Percentiles rank a stretch among this genome's conserved stretches.
phyloP scores from a whole-genome alignment of 2,888 invertebrate species.

The Caenorhabditis panamensis region DNA sequence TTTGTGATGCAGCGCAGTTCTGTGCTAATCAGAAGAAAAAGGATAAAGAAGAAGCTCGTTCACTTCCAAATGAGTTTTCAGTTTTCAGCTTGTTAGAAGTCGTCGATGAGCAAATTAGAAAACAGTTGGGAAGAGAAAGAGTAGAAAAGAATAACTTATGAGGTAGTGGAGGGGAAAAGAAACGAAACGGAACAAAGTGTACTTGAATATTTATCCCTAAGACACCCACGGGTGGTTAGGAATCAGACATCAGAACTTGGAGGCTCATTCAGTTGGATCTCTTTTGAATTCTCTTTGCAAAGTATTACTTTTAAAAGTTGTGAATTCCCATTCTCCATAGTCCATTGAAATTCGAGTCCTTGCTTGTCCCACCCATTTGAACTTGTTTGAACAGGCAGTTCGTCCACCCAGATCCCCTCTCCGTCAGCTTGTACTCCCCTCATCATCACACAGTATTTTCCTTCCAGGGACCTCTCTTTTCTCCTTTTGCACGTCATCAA shows the following conservation, averaged over 20 bases:
- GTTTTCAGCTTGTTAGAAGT: slow-evolving; percentile 36
- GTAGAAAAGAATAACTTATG: not conserved
- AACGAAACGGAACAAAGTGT: slow-evolving; percentile 2
- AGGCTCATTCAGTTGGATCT: not conserved
- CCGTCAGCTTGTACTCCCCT: no score
- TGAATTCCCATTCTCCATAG: not conserved
- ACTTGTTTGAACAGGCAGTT: not conserved
- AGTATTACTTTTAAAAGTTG: not conserved
- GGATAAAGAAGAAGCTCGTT: slow-evolving; percentile 32
- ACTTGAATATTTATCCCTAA: slow-evolving; percentile 43
- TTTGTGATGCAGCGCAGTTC: not conserved
- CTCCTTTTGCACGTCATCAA: slow-evolving; percentile 29
- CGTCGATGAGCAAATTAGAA: slow-evolving; percentile 7
- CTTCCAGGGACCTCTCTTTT: not conserved
- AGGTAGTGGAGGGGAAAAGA: slow-evolving; percentile 10
- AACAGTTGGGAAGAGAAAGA: slow-evolving; percentile 11
- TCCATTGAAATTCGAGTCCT: no score
- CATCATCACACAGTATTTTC: not conserved
- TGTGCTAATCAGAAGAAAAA: slow-evolving; percentile 20
- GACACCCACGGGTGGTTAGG: slow-evolving; percentile 8
- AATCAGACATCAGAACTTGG: slow-evolving; percentile 18
- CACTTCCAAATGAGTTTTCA: slow-evolving; percentile 30
- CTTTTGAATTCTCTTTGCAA: no score
- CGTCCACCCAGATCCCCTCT: not conserved
- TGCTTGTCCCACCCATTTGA: not conserved